A percentile compares a stretch with the other conserved stretches of the same genome.
phyloP scores from a whole-genome alignment of 2,888 invertebrate genomes.

The Unio delphinus region DNA sequence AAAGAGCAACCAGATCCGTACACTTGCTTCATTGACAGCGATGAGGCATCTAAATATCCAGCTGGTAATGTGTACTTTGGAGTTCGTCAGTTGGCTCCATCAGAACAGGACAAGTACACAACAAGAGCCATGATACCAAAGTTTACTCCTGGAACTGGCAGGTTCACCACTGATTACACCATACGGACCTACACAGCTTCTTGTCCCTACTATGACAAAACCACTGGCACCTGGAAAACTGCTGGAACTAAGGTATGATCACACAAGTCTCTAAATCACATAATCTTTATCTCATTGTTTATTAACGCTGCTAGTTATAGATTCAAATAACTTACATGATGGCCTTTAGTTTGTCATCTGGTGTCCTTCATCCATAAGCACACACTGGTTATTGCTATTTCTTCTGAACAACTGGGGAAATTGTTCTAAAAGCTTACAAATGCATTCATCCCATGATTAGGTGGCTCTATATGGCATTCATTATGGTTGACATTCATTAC shows the following conservation, averaged over 20 bases:
- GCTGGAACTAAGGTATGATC: constrained; percentile 58
- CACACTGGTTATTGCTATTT: too few relatives aligned
- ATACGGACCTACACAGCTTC: constrained; percentile 67
- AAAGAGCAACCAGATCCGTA: constrained; percentile 34
- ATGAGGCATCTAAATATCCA: constrained; percentile 32
- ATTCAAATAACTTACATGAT: too few relatives aligned
- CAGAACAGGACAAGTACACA: constrained; percentile 54
- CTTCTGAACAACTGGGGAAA: too few relatives aligned
- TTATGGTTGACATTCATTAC: too few relatives aligned
- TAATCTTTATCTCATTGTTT: too few relatives aligned
- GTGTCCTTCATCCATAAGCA: too few relatives aligned
- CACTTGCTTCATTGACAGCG: constrained; percentile 54
- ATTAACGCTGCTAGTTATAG: too few relatives aligned
- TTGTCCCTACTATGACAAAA: constrained; percentile 67
- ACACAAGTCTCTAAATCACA: not conserved
- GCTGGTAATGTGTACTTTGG: constrained; percentile 68
- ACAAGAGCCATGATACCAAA: constrained; percentile 40
- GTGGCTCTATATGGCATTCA: too few relatives aligned
- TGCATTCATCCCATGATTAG: too few relatives aligned
- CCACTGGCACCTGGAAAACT: constrained; percentile 52
- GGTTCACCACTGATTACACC: constrained; percentile 67
- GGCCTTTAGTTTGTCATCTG: too few relatives aligned
- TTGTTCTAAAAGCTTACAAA: too few relatives aligned
- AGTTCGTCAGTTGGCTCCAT: constrained; percentile 51
- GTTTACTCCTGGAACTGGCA: constrained; percentile 45